Evolutionary conservation across 2,888 invertebrate species (phyloP).

Genomic region (Brachypterus glaber): DNA sequence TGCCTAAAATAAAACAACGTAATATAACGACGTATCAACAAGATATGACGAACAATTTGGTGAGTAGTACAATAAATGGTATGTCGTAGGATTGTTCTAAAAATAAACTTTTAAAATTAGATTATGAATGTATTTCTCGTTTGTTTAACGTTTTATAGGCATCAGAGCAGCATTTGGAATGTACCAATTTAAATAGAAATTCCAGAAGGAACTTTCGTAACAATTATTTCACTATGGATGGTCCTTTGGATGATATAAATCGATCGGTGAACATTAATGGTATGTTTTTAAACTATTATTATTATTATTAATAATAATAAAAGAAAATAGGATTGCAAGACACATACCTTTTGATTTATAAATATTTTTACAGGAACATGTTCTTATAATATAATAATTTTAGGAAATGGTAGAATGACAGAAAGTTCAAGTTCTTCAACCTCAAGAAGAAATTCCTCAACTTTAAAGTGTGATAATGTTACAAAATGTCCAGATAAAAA

Average conservation of each 20-base stretch:
- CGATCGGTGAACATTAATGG: neutral
- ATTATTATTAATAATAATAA: neutral
- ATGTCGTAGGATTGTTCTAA: slow-evolving; percentile 16
- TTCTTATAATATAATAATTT: slow-evolving; percentile 11
- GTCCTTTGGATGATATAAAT: slow-evolving; percentile 21
- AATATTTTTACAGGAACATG: slow-evolving; percentile 1
- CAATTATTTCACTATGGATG: slow-evolving; percentile 27
- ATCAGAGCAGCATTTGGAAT: slow-evolving; percentile 27
- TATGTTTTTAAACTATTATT: neutral
- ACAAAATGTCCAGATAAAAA: slow-evolving; percentile 53
- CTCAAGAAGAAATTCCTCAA: slow-evolving; percentile 36
- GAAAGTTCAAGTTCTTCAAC: slow-evolving; percentile 33
- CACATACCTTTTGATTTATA: slow-evolving; percentile 1
- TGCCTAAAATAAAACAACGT: slow-evolving; percentile 48
- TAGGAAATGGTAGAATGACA: slow-evolving; percentile 31
- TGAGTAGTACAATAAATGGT: slow-evolving; percentile 26
- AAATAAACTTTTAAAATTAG: slow-evolving; percentile 18
- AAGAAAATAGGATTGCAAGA: too few relatives aligned
- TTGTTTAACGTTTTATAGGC: slow-evolving; percentile 27
- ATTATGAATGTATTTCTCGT: slow-evolving; percentile 7
- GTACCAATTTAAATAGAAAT: slow-evolving; percentile 27
- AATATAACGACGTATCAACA: slow-evolving; percentile 24
- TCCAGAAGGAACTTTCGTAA: slow-evolving; percentile 26
- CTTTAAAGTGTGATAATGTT: slow-evolving; percentile 39
- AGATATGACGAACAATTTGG: slow-evolving; percentile 36